These are phyloP conservation scores for Etheostoma perlongum DNA, from an alignment of 2,797 vertebrate genomes.

Conservation along the genomic window DNA sequence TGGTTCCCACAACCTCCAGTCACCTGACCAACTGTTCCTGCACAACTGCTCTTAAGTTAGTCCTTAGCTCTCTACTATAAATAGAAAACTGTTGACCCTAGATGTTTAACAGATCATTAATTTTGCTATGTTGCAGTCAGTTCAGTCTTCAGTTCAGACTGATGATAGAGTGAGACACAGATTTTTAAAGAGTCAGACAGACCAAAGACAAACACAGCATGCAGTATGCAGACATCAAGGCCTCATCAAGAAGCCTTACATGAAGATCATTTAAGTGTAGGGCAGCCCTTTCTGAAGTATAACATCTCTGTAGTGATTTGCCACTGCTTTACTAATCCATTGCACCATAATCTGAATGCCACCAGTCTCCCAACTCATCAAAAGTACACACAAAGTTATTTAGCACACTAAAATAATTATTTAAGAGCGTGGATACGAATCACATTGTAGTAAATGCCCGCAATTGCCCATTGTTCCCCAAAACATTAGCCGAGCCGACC, in stretches of 20 bases:
- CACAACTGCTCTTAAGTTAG: constrained; percentile 55
- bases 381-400: neutral
- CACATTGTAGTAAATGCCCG: constrained; percentile 3
- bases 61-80: constrained; percentile 38
- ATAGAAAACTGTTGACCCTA: constrained; percentile 57
- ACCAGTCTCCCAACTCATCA: neutral
- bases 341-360: neutral
- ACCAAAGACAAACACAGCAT: neutral
- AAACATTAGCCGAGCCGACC: constrained; percentile 3
- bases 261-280: neutral
- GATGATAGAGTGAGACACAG: neutral
- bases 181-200: neutral
- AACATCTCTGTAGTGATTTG: neutral
- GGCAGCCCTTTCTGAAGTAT: neutral
- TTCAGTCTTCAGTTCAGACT: neutral
- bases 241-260: neutral
- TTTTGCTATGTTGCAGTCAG: constrained; percentile 19
- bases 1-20: constrained; percentile 49
- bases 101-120: constrained; percentile 55
- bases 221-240: neutral
- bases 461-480: neutral
- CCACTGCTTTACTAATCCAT: neutral
- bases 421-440: neutral
- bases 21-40: constrained; percentile 52
- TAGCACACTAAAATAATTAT: neutral